These are phyloP conservation scores for Rhineura floridana DNA, from an alignment of 2,113 vertebrate species.

Conservation along the genomic window DNA sequence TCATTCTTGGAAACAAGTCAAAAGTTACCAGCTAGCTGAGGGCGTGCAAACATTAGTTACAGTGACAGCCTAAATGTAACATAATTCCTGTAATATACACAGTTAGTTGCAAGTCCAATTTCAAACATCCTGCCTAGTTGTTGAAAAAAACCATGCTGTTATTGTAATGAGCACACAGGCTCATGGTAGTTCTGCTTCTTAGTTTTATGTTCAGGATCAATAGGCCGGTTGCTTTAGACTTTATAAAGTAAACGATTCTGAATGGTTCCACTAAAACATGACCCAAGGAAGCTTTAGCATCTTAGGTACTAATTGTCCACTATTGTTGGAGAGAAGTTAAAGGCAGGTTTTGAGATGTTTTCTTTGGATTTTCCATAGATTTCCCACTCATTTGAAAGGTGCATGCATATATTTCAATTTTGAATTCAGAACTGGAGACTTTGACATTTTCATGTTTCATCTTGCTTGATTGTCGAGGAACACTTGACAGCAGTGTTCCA, in stretches of 20 bases:
- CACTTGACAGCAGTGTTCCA: no score
- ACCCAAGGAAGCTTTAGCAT: not conserved
- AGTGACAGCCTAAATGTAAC: constrained; percentile 63
- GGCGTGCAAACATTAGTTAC: constrained; percentile 56
- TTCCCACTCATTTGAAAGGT: not conserved
- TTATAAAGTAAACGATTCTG: constrained; percentile 12
- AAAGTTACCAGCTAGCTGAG: constrained; percentile 34
- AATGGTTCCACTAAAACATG: not conserved
- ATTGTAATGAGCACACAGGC: constrained; percentile 49
- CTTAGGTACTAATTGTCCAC: not conserved
- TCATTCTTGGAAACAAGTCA: constrained; percentile 49
- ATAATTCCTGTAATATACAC: constrained; percentile 56
- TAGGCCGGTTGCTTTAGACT: constrained; percentile 30
- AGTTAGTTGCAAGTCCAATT: constrained; percentile 49
- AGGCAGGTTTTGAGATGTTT: no score
- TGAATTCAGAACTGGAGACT: not conserved
- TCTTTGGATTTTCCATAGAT: not conserved
- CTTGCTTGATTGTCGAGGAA: not conserved
- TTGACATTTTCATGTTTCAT: not conserved
- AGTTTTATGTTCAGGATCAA: constrained; percentile 49
- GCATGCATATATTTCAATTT: no score
- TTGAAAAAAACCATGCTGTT: constrained; percentile 65
- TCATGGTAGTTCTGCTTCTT: constrained; percentile 50
- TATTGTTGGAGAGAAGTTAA: not conserved
- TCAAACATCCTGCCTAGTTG: constrained; percentile 51